phyloP scores from a whole-genome alignment of 2,797 vertebrate genomes.

The Lepidocolaptes lacrymiger region DNA sequence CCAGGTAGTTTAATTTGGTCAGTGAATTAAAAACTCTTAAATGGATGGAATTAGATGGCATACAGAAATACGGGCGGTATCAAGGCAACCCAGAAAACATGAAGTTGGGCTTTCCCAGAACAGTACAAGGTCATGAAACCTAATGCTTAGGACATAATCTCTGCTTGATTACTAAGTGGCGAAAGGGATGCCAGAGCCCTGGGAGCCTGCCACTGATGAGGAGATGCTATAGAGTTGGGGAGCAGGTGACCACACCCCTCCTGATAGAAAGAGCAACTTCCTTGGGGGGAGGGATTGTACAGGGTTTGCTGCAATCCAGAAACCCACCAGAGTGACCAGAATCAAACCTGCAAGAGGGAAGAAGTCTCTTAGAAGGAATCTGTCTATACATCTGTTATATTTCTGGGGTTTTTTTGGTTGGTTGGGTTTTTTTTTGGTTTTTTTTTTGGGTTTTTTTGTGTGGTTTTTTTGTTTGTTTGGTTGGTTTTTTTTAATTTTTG shows the following conservation, averaged over 20 bases:
- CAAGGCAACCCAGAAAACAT: not conserved
- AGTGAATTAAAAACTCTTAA: not conserved
- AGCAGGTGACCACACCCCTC: not conserved
- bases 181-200: not conserved
- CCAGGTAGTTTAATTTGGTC: not conserved
- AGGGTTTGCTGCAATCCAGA: not conserved
- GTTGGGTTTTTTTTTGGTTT: not conserved
- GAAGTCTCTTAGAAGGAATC: not conserved
- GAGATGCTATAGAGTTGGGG: not conserved
- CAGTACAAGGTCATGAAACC: not conserved
- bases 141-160: not conserved
- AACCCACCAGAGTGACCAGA: not conserved
- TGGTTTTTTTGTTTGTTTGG: not conserved
- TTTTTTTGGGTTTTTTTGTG: not conserved
- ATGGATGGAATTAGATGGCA: not conserved
- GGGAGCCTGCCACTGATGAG: not conserved
- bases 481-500: not conserved
- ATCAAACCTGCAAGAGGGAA: not conserved
- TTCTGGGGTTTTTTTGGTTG: not conserved
- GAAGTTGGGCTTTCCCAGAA: not conserved
- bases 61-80: not conserved
- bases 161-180: not conserved
- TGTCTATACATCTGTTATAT: not conserved
- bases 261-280: not conserved
- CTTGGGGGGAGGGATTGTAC: not conserved